Evolutionary conservation across 1,140 invertebrate species (phyloP).

Genomic region (Cyphomyrmex costatus): DNA sequence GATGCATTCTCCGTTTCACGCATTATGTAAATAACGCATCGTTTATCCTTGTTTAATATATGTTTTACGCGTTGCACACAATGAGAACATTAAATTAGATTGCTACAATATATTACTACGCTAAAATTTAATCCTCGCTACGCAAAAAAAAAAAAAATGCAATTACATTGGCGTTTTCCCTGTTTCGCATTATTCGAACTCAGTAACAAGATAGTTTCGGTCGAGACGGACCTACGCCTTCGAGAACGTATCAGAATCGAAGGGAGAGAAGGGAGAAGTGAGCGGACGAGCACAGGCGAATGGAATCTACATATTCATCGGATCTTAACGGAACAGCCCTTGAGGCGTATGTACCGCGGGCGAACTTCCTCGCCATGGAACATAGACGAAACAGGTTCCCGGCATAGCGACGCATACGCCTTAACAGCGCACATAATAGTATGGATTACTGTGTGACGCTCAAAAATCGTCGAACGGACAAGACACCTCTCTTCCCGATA

Average conservation of each 20-base stretch:
- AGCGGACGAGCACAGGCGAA: conserved; percentile 58
- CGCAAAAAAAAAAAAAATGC: background rate
- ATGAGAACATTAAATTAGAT: conserved; percentile 5
- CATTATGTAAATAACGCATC: too few species aligned
- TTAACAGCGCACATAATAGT: conserved; percentile 32
- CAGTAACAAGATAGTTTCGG: conserved; percentile 49
- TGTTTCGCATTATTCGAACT: conserved; percentile 26
- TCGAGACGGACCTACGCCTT: conserved; percentile 1
- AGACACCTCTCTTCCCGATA: background rate
- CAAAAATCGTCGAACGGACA: conserved; percentile 40
- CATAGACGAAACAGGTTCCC: conserved; percentile 66
- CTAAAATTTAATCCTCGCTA: background rate
- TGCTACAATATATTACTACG: background rate
- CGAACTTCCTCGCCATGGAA: conserved; percentile 67
- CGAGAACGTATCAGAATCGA: conserved; percentile 47
- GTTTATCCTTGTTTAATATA: too few species aligned
- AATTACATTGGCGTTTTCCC: conserved; percentile 10
- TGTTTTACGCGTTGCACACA: conserved; percentile 4
- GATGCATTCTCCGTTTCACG: too few species aligned
- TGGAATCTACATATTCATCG: conserved; percentile 77
- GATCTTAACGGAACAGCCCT: conserved; percentile 72
- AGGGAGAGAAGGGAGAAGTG: conserved; percentile 27
- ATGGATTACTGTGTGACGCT: conserved; percentile 3
- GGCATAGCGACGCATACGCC: conserved; percentile 20
- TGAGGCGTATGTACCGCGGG: conserved; percentile 62